Evolutionary conservation across 2,888 invertebrate species (phyloP).

Genomic region (Dolichomitus sp.): DNA sequence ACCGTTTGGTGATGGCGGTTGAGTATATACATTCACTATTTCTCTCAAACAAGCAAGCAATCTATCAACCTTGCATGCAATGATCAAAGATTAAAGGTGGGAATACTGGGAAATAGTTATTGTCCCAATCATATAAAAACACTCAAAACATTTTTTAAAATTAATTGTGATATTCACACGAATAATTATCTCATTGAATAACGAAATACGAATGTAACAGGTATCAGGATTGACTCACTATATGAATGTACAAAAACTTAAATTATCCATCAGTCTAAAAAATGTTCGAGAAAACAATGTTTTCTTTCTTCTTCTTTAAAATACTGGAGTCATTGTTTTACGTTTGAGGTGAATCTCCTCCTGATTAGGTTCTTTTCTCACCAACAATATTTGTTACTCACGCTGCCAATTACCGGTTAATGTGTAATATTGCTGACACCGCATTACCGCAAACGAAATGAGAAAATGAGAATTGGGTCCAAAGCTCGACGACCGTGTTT

Average conservation of each 20-base stretch:
- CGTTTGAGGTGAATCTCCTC: not conserved
- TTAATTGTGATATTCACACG: not conserved
- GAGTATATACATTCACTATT: conserved; percentile 6
- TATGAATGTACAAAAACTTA: not conserved
- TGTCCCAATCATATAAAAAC: not conserved
- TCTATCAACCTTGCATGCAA: conserved; percentile 50
- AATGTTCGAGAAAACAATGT: not conserved
- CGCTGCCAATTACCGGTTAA: not conserved
- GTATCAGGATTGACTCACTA: too few species aligned
- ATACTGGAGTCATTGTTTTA: not conserved
- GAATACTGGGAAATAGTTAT: not conserved
- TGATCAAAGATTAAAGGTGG: conserved; percentile 23
- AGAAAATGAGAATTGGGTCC: conserved; percentile 5
- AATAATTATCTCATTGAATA: too few species aligned
- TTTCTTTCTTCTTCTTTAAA: not conserved
- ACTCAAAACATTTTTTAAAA: too few species aligned
- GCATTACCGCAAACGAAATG: not conserved
- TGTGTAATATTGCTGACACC: not conserved
- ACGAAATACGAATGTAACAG: too few species aligned
- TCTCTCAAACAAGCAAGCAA: conserved; percentile 44
- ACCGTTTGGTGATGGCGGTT: conserved; percentile 62
- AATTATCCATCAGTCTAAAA: not conserved
- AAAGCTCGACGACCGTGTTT: conserved; percentile 18
- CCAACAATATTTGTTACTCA: not conserved
- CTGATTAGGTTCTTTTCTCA: not conserved